Evolutionary conservation across 2,888 invertebrate species (phyloP), one percentile per base, ranked within the genome.

Genomic region (Laothoe populi): DNA sequence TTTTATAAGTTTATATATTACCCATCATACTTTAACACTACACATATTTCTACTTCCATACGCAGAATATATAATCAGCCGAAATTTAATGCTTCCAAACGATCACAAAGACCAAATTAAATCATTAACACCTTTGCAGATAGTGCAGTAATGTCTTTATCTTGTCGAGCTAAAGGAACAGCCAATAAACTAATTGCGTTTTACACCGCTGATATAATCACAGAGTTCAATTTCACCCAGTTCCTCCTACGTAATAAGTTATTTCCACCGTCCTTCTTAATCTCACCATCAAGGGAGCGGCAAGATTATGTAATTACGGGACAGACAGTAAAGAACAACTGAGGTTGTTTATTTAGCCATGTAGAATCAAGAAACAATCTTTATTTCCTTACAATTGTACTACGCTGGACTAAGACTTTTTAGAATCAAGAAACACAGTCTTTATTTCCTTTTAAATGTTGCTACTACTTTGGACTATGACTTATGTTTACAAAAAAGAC

Each of bases 241-340:
- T 35, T 53, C 19, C 53, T 35, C 31, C 35, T 53, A 53, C 53
- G 19, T 11, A 53, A 53, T 53, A 35, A 53, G 19, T 53, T 53
- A 53, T 53, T 53, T 53, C 35, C 53, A 31, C 16, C 49, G 16
- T 53, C 35, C 53, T 53, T 53, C 53, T 53, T 53, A 35, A 53
- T 53, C 53, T 53, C 35, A 5, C 53, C 53, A 53, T 53, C 53
- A 53, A 35, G 53, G 35, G 24, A 26, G 49, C 49, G 53, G 11
- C 13, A 49, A 49, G 53, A 53, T 53, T 35, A 53, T 31, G 53
- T 53, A 53, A 53, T 53, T 53, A 53, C 16, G 13, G 8, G 35
- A 19, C 53, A 31, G 53, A 35, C 35, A 35, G 53, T 53, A 35
- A 53, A 19, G 53, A 53, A 53, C 53, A 11, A 11, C 31, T 35